A percentile compares a stretch with the other conserved stretches of the same genome.
phyloP scores from a whole-genome alignment of 2,797 vertebrate genomes.

The Leucoraja ocellata region DNA sequence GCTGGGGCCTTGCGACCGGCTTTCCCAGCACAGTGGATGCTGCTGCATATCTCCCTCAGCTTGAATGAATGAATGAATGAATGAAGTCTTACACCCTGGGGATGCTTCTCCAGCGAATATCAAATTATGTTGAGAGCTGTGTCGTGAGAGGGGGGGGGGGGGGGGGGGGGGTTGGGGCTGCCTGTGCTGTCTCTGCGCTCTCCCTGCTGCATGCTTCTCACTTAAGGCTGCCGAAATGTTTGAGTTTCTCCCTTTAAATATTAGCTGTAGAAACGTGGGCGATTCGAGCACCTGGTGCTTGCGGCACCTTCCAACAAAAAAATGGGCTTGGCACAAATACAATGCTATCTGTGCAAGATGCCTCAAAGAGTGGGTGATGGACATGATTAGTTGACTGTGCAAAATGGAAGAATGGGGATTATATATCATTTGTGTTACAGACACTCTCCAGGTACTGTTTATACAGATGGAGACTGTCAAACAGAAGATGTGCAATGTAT shows the following conservation, averaged over 20 bases:
- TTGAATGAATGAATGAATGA: constrained; percentile 32
- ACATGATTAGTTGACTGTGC: neutral
- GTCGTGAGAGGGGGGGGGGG: neutral
- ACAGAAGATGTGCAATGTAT: neutral
- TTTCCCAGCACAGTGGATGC: constrained; percentile 29
- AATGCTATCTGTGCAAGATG: neutral
- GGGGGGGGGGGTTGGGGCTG: neutral
- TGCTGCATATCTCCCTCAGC: neutral
- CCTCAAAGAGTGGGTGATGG: too few relatives aligned
- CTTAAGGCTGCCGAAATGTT: neutral
- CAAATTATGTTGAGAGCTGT: neutral
- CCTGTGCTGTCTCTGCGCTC: neutral
- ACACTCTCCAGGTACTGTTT: neutral
- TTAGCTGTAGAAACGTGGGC: neutral
- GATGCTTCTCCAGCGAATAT: neutral
- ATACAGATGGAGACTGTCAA: constrained; percentile 25
- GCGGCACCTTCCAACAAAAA: neutral
- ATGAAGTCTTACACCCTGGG: neutral
- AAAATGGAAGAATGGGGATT: neutral
- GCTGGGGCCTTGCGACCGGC: constrained; percentile 22
- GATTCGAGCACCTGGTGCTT: neutral
- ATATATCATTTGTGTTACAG: neutral
- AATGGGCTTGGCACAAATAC: neutral
- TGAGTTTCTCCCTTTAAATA: neutral
- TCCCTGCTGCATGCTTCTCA: too few relatives aligned